Conservation (phyloP, 2,888 invertebrate species). For the Nowickia ferox region DNA sequence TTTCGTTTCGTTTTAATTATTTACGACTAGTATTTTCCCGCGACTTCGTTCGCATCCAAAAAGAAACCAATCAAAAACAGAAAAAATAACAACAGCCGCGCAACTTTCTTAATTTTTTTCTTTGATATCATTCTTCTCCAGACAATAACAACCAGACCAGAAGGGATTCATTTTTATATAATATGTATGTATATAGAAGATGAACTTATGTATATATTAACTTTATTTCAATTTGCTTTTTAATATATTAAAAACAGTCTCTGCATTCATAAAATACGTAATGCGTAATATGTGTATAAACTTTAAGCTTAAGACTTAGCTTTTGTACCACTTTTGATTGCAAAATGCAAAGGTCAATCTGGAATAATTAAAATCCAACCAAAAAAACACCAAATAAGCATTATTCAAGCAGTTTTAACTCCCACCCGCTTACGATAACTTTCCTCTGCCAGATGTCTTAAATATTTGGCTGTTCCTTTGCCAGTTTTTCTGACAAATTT, state of each 20-base stretch:
- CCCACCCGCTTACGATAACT: slow-evolving; percentile 78
- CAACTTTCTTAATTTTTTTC: no score
- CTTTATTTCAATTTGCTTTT: neutral
- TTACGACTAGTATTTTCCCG: no score
- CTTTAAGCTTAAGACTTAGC: no score
- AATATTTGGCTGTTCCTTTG: slow-evolving; percentile 84
- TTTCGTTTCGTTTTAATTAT: no score
- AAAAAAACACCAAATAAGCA: neutral
- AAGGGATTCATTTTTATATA: neutral
- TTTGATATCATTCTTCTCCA: no score
- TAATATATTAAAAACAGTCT: neutral
- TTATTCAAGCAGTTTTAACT: slow-evolving; percentile 43
- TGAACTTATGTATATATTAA: neutral
- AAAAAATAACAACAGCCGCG: no score
- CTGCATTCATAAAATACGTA: neutral
- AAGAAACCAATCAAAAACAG: no score
- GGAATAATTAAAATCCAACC: no score
- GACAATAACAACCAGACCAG: no score
- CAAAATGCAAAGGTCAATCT: no score
- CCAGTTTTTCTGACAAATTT: slow-evolving; percentile 89
- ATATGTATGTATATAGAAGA: neutral
- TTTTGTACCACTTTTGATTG: neutral
- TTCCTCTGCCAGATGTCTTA: slow-evolving; percentile 86
- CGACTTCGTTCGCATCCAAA: neutral
- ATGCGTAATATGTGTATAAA: neutral